Base-by-base conservation (phyloP, 2,797 vertebrate genomes). In the Syndactyla subalaris region DNA sequence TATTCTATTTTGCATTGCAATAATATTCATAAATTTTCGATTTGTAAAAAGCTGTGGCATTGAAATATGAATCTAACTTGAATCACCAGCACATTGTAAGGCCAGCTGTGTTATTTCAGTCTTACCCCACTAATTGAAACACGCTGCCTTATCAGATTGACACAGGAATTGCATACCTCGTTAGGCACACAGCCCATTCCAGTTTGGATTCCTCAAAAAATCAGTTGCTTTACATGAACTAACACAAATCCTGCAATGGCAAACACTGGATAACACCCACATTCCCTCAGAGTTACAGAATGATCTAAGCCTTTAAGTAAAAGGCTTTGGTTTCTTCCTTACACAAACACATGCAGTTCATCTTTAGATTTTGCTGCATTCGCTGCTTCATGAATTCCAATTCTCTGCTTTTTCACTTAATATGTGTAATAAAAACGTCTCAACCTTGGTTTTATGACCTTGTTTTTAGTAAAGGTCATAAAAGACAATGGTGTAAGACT, bases 401-500 rank as follows among this genome's bases (percentile, higher is more conserved):
- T 36, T 84, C 34, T 57, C 71, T 77, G 4, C 12, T 78, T 89
- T 70, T 74, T n/a, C 3, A 0, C 22, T 88, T 68, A 36, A 14
- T 32, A 7, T 5, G 17, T 61, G 67, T 41, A 91, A 89, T 38
- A 93, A 83, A 94, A 86, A 61, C 7, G 27, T 8, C 84, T 78
- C 82, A 55, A 82, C 76, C 72, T 81, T 71, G 51, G 6, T 86
- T 87, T 93, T 93, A 45, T 48, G 58, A 89, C 79, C 39, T 84
- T 89, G 86, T 67, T 93, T 91, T 93, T 30, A 91, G 51, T 75
- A 70, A 70, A 93, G 63, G 85, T 88, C 67, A 13, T 63, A 63
- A 82, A 61, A 93, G 73, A 92, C 89, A 85, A 70, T 88, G 85
- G 88, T 71, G 88, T 66, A 94, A 95, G 89, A 67, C 88, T 57